Evolutionary conservation across 37 sponge, comb jelly and placozoan genomes (phyloP).

Genomic region (Chondrilla cf. caribensis): DNA sequence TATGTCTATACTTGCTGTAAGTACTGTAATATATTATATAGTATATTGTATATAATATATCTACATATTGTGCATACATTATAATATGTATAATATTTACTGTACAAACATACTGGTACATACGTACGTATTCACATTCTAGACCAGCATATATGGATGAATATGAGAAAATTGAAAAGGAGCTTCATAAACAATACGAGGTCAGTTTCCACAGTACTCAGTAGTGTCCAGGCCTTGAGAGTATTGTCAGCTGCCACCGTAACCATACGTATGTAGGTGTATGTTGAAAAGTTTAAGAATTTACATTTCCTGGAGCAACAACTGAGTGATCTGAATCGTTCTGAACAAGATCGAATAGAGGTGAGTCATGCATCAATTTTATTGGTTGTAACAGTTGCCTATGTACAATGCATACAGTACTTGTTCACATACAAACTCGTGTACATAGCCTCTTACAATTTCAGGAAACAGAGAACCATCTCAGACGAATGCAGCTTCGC

Average conservation of each 20-base stretch:
- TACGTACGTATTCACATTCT: not conserved
- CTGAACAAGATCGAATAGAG: slow-evolving; percentile 84
- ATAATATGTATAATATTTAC: not conserved
- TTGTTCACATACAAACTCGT: too few relatives aligned
- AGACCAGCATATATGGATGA: slow-evolving; percentile 99
- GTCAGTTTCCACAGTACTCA: not conserved
- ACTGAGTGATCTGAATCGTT: slow-evolving; percentile 68
- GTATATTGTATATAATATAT: too few relatives aligned
- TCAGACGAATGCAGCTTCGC: slow-evolving; percentile 74
- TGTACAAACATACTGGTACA: too few relatives aligned
- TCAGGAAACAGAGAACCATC: slow-evolving; percentile 61
- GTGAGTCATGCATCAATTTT: too few relatives aligned
- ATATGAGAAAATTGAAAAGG: slow-evolving; percentile 88
- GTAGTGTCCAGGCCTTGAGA: not conserved
- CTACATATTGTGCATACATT: too few relatives aligned
- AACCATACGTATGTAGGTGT: too few relatives aligned
- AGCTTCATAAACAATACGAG: slow-evolving; percentile 82
- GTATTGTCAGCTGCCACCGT: too few relatives aligned
- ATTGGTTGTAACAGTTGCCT: not conserved
- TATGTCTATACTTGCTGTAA: too few relatives aligned
- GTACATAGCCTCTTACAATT: too few relatives aligned
- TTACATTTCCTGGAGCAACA: slow-evolving; percentile 92
- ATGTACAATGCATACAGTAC: too few relatives aligned
- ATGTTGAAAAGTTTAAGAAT: slow-evolving; percentile 89
- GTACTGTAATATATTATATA: too few relatives aligned